Percentiles rank a stretch among this genome's conserved stretches.
Conservation (phyloP, 2,888 invertebrate genomes). For the Drosophila eohydei region DNA sequence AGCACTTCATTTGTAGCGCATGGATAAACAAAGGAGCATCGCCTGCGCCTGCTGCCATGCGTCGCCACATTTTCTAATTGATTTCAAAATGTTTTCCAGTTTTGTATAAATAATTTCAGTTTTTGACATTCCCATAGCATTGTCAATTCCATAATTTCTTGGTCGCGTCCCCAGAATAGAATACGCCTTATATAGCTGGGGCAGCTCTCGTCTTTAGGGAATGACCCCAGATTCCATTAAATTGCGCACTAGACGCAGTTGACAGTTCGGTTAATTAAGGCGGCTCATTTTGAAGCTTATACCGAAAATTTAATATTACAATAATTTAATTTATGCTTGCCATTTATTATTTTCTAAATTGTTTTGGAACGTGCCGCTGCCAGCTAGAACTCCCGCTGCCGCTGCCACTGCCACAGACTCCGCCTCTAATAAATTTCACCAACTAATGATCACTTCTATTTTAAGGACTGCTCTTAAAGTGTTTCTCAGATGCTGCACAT, state of each 20-base stretch:
- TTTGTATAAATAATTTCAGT: constrained; percentile 81
- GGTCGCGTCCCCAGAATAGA: constrained; percentile 23
- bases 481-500: constrained; percentile 23
- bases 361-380: constrained; percentile 83
- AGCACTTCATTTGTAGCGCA: constrained; percentile 79
- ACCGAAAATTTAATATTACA: constrained; percentile 75
- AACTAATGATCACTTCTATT: constrained; percentile 70
- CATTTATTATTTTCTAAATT: constrained; percentile 83
- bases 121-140: constrained; percentile 76
- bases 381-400: constrained; percentile 60
- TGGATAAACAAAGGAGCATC: constrained; percentile 64
- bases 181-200: constrained; percentile 4
- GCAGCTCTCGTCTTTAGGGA: constrained; percentile 27
- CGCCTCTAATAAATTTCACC: constrained; percentile 62
- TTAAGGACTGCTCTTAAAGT: constrained; percentile 29
- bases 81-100: constrained; percentile 82
- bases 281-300: constrained; percentile 59
- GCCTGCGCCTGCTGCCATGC: constrained; percentile 64
- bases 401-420: constrained; percentile 1
- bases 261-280: constrained; percentile 63
- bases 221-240: constrained; percentile 59
- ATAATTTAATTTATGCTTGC: constrained; percentile 83
- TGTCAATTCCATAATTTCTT: constrained; percentile 64
- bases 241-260: constrained; percentile 58
- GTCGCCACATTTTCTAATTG: constrained; percentile 83